Evolutionary conservation across 2,797 vertebrate species (phyloP), one percentile per base, ranked within the genome.

Genomic region (Pogoniulus pusillus): DNA sequence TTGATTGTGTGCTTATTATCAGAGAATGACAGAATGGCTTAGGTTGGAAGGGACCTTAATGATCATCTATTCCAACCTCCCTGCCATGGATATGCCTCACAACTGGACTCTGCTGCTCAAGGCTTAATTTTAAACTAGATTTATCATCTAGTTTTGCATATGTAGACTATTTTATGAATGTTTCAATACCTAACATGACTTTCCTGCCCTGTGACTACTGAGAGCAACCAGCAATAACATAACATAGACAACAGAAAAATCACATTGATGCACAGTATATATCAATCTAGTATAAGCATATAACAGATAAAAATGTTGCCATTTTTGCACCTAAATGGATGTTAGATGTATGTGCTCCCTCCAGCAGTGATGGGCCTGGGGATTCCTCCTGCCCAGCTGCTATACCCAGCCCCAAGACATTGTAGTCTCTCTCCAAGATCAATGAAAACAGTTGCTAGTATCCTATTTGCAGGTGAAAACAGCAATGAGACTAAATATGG

Each of bases 351-450:
- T 18, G 26, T 59, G 9, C 23, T 81, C 7, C 9, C 3, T 66
- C 23, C 37, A 81, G 26, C 10, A 68, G 1, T 34, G 77, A 34
- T 4, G 1, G 1, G 26, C 22, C 43, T 41, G n/a, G 16, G 6
- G 3, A 71, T 71, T 81, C 26, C 24, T 79, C 19, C 18, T 69
- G 16, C 14, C 30, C 34, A 70, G 30, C 8, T 32, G 9, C 20
- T 34, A 7, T 3, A 6, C 20, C 16, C 15, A 66, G 16, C 6
- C 5, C 29, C 2, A 4, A 49, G 12, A 60, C 7, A 4, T 49
- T 0, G 0, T 9, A 10, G 8, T 84, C 16, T 63, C n/a, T 1
- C 1, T 10, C 8, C 16, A 37, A 63, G 41, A 23, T 24, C 29
- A 26, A 7, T 5, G 32, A 20, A 79, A 4, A 3, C 17, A 35